Evolutionary conservation across 1,140 invertebrate genomes (phyloP), one percentile per base, ranked within the genome.

Genomic region (Neelides sp.): DNA sequence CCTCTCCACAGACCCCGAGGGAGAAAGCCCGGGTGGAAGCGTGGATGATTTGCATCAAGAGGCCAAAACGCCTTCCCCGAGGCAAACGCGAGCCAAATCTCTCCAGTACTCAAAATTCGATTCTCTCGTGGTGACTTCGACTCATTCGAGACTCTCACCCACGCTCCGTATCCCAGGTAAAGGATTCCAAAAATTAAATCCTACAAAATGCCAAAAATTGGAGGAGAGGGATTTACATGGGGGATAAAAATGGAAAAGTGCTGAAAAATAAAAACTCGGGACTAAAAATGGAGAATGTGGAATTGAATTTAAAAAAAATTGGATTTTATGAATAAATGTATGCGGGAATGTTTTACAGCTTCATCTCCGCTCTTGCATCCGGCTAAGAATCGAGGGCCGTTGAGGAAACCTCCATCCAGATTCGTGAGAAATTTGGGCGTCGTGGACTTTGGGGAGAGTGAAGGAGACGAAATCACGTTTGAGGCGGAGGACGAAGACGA

Each of bases 1-100:
- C 57, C 73, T 87, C 52, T 75, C 82, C 13, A 68, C 64, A 19
- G 68, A 71, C 44, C 80, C 78, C 1, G 73, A 75, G 24, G 75
- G 78, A 3, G 79, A 82, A 66, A 52, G 51, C 23, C 53, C 52
- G 17, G 59, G 55, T 4, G 68, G 67, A 4, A 68, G 64, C 57
- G 70, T 79, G 47, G 83, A 85, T 54, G 69, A 71, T 50, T 48
- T 62, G 22, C 55, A 54, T 37, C 50, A 41, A 4, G 59, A 35
- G 20, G 34, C 41, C 13, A 17, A 22, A 22, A 37, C 51, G 4
- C 54, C 58, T 12, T 55, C 55, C 15, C 54, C 53, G 17, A 53
- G 59, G 47, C 50, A 55, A 48, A 45, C 48, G 3, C 48, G 56
- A 34, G 57, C 52, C 28, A 48, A 54, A 24, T 58, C 55, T 10